A percentile compares a stretch with the other conserved stretches of the same genome.
Evolutionary conservation across 2,888 invertebrate species (phyloP).

Genomic region (Cyaniris semiargus): DNA sequence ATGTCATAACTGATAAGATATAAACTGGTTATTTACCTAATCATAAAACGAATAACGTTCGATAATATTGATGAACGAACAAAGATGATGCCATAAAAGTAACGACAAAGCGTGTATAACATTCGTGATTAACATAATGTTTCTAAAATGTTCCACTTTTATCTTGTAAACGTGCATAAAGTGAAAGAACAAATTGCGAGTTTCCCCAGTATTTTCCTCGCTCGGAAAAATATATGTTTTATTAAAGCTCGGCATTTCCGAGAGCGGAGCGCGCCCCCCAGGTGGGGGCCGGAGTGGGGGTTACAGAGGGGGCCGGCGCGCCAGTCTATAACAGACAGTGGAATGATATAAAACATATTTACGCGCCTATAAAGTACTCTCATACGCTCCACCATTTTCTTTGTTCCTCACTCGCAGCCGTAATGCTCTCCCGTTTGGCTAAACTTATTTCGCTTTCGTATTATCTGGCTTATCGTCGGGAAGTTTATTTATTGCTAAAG

Average conservation of each 20-base stretch:
- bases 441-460: constrained; percentile 78
- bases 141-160: constrained; percentile 79
- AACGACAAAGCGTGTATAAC: constrained; percentile 69
- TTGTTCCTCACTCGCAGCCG: constrained; percentile 78
- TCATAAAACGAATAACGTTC: not conserved
- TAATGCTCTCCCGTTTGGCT: constrained; percentile 79
- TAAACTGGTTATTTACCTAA: not conserved
- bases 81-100: constrained; percentile 41
- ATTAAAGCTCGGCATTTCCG: constrained; percentile 81
- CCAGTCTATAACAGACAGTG: constrained; percentile 80
- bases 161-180: constrained; percentile 81
- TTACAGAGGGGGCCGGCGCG: constrained; percentile 64
- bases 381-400: constrained; percentile 79
- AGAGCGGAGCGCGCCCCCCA: constrained; percentile 76
- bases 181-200: constrained; percentile 81
- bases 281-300: constrained; percentile 46
- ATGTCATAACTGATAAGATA: not conserved
- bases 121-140: constrained; percentile 79
- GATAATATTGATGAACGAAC: not conserved
- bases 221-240: constrained; percentile 81
- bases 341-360: constrained; percentile 81
- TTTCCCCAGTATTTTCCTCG: constrained; percentile 81
- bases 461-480: constrained; percentile 76
- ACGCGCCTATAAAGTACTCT: constrained; percentile 82
- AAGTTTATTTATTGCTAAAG: constrained; percentile 75